Base-by-base conservation (phyloP, 2,797 vertebrate species). In the Phaenicophaeus curvirostris region DNA sequence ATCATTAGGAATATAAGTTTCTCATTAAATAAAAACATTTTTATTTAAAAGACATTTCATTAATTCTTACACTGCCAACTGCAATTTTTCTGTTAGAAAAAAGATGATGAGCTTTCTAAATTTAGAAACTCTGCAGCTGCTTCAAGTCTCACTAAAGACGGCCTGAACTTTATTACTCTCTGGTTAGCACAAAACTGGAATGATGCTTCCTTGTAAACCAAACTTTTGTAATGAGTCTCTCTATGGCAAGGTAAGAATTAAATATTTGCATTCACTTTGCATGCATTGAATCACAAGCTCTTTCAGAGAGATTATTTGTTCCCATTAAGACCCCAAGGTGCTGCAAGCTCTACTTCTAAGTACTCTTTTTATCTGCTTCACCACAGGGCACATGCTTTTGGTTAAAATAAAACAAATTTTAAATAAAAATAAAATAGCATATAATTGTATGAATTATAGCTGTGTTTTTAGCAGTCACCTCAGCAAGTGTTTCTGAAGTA, bases 231-330 rank as follows among this genome's bases (percentile, higher is more conserved):
- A 59, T 71, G 17, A 71, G 24, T 76, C 88, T 94, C 69, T 93
- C 93, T 97, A 91, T 97, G 97, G 97, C 97, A 98, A 97, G 96
- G 97, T 98, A 98, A 98, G 97, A 98, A 97, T 97, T 98, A 97
- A 97, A 94, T 96, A 91, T 87, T 87, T 83, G 83, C 85, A 86
- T 84, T 96, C 78, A 85, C 54, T 96, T 93, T 89, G 96, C 98
- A 98, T 98, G 98, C 98, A 97, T 92, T 94, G 92, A 96, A 98
- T 97, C 95, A 39, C 39, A 97, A 96, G 89, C 61, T 96, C 48
- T 93, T 93, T 81, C 39, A 68, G 62, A 89, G 72, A 78, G 83
- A 55, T 95, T 94, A 89, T 90, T 95, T 95, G 41, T 62, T 93
- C 96, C 96, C 97, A 78, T 96, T 96, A 95, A 92, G 97, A 92